phyloP scores from a whole-genome alignment of 2,113 vertebrate species.

The Hyperoodon ampullatus region DNA sequence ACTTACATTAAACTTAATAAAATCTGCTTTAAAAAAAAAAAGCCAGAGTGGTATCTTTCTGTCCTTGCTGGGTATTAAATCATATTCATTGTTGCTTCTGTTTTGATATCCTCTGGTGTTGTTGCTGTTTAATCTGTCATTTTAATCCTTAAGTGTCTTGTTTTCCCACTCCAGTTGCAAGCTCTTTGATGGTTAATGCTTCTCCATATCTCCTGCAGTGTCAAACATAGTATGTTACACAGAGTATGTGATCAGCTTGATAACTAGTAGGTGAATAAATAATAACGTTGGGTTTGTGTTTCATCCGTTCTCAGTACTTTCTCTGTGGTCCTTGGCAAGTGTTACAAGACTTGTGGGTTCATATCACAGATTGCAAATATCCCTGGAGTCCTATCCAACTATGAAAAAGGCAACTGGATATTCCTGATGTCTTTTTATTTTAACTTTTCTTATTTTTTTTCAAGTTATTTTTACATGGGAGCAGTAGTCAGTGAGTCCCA shows the following conservation, averaged over 20 bases:
- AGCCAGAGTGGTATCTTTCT: neutral
- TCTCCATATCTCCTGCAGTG: neutral
- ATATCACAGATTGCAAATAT: neutral
- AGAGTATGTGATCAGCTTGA: neutral
- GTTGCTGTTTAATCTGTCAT: neutral
- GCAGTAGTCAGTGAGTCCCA: neutral
- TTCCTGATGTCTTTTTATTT: neutral
- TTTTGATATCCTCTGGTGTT: neutral
- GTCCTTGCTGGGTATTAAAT: neutral
- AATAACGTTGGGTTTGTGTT: neutral
- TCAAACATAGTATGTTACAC: neutral
- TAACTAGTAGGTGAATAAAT: neutral
- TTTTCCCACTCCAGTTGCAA: neutral
- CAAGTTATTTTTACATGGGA: neutral
- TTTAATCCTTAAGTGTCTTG: neutral
- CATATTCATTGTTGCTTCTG: neutral
- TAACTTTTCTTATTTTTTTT: constrained; percentile 6
- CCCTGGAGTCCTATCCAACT: neutral
- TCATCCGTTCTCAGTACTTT: neutral
- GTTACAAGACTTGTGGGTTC: neutral
- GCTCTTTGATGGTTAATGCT: neutral
- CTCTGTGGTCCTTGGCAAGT: neutral
- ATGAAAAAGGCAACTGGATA: neutral
- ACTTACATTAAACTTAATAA: constrained; percentile 68
- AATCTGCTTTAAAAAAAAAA: constrained; percentile 56